Base-by-base conservation (phyloP, 2,888 invertebrate genomes). In the Cerastis rubricosa region DNA sequence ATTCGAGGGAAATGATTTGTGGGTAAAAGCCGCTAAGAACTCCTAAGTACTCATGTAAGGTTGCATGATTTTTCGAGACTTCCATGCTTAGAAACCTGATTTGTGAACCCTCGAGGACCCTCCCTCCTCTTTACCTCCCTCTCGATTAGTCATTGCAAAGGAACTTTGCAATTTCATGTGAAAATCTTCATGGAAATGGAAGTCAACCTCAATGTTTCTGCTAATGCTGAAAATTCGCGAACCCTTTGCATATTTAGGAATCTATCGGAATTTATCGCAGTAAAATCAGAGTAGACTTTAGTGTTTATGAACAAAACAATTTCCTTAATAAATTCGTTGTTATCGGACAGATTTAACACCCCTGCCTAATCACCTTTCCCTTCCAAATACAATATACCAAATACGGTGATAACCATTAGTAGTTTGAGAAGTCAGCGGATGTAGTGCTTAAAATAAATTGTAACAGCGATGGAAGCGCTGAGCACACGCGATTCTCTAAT, bases 401-500 rank as follows among this genome's bases (percentile, higher is more conserved):
- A 83, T 86, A 86, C 40, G 74, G 84, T 72, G 72, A 59, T 70
- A 85, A 68, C 78, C 71, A 82, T 76, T 73, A 49, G 64, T 59
- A 67, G 74, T 85, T 80, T 71, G 71, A 77, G 35, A 59, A 35
- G 73, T 47, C 43, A 83, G 86, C 83, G 83, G 83, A 86, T 77
- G 83, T 72, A 76, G 57, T 25, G 67, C 69, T 74, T 71, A 57
- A 77, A 83, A 83, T 86, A 84, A 78, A 78, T 72, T 64, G 74
- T 84, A 81, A 43, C 67, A 81, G 74, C 83, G 66, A 86, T 86
- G 71, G 83, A 86, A 84, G 64, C 74, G 59, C 74, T 54, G 64
- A 45, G 70, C 84, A 83, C 84, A 84, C 84, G 86, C 86, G 84
- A 84, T 86, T 72, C 74, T 78, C 74, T 86, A 83, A 84, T 84